Evolutionary conservation across 2,888 invertebrate species (phyloP), one percentile per base, ranked within the genome.

Genomic region (Lacanobia wlatinum): DNA sequence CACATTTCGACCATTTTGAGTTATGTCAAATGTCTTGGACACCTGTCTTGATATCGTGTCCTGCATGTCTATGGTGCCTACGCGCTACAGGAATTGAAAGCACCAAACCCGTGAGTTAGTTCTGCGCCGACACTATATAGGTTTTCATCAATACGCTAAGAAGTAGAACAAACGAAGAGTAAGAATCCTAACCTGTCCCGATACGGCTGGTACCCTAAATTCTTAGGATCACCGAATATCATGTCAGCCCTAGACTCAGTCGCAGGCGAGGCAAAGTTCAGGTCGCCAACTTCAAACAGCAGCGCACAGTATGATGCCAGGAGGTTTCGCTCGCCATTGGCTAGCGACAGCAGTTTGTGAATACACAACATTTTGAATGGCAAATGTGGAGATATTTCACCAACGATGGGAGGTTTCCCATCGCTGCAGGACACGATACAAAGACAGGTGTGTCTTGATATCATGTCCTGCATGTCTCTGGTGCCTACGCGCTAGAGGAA

Each of bases 151-250:
- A 52, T 12, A 12, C 12, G 0, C 12, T 55, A 16, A 34, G 10
- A 16, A 16, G 34, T 6, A 4, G 34, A 34, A 5, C 23, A n/a
- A 14, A 10, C 18, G 9, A 48, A 5, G 23, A 12, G 1, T n/a
- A 40, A 18, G 1, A 67, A 46, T 16, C 50, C 68, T 50, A 63
- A 96, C 96, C 91, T 97, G 72, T 98, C 97, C 98, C 99, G 98
- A 93, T 97, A 99, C 0, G 99, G 99, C 73, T 97, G 96, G 88
- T 97, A 98, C 0, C 98, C 98, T 76, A 99, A 96, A 93, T 98
- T 98, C 94, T 98, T 98, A 0, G 99, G 98, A 89, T 99, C 99
- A 0, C 99, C 98, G 88, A 97, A 99, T 12, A 99, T 98, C 98
- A 99, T 99, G 48, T 99, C 99, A 12, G 98, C 98, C 69, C 99